phyloP scores from a whole-genome alignment of 2,888 invertebrate species.

The Acleris holmiana region DNA sequence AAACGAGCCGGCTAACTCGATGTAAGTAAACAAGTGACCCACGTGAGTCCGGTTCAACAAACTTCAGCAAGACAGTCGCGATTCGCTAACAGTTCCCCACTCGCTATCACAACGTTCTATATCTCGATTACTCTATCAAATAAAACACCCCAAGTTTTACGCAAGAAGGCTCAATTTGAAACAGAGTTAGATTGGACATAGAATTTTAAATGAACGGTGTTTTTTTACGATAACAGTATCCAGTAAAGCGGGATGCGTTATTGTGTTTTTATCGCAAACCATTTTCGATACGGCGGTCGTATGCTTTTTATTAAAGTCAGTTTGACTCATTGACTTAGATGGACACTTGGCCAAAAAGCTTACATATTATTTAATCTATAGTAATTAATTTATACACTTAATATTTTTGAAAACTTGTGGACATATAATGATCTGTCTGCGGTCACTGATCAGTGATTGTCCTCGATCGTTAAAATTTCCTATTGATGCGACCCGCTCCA shows the following conservation, averaged over 20 bases:
- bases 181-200: too few species aligned
- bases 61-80: slow-evolving; percentile 22
- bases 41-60: slow-evolving; percentile 33
- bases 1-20: background rate
- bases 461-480: too few species aligned
- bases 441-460: too few species aligned
- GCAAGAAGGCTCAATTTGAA: too few species aligned
- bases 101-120: too few species aligned
- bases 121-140: background rate
- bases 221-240: slow-evolving; percentile 31
- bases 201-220: too few species aligned
- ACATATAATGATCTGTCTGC: too few species aligned
- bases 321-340: background rate
- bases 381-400: too few species aligned
- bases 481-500: too few species aligned
- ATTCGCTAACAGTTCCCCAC: background rate
- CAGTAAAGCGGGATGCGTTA: slow-evolving; percentile 24
- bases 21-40: slow-evolving; percentile 15
- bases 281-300: slow-evolving; percentile 17
- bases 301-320: background rate
- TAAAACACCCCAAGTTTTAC: background rate
- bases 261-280: slow-evolving; percentile 31
- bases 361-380: too few species aligned
- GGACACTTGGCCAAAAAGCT: too few species aligned
- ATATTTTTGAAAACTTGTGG: too few species aligned